Conservation (phyloP, 2,797 vertebrate species). For the Mionectes olivaceus region DNA sequence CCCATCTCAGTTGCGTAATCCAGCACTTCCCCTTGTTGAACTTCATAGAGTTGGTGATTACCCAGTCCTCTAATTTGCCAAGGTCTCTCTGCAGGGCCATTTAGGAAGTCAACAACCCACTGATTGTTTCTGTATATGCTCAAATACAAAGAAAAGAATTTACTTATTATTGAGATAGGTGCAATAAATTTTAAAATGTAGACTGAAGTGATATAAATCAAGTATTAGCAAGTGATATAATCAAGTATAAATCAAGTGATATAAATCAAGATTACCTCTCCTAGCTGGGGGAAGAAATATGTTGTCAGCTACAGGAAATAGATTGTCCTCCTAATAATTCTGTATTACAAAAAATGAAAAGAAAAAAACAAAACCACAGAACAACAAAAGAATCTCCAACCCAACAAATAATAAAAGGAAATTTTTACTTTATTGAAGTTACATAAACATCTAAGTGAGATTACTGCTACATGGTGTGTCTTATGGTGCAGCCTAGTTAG, state of each 20-base stretch:
- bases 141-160: not conserved
- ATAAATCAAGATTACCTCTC: not conserved
- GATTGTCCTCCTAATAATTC: not conserved
- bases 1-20: not conserved
- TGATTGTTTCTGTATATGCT: not conserved
- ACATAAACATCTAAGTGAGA: not conserved
- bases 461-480: not conserved
- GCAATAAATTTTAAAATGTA: not conserved
- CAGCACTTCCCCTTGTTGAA: not conserved
- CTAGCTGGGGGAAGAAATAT: not conserved
- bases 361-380: no score
- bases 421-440: not conserved
- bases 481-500: not conserved
- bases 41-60: not conserved
- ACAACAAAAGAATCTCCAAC: accelerated
- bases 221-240: not conserved
- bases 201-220: not conserved
- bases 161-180: not conserved
- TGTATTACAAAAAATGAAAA: not conserved
- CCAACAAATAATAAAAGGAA: not conserved
- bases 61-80: not conserved
- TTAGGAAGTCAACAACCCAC: not conserved
- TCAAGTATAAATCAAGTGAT: not conserved
- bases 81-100: not conserved
- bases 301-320: not conserved